Evolutionary conservation across 2,113 vertebrate species (phyloP), one percentile per base, ranked within the genome.

Genomic region (Malaclemys terrapin): DNA sequence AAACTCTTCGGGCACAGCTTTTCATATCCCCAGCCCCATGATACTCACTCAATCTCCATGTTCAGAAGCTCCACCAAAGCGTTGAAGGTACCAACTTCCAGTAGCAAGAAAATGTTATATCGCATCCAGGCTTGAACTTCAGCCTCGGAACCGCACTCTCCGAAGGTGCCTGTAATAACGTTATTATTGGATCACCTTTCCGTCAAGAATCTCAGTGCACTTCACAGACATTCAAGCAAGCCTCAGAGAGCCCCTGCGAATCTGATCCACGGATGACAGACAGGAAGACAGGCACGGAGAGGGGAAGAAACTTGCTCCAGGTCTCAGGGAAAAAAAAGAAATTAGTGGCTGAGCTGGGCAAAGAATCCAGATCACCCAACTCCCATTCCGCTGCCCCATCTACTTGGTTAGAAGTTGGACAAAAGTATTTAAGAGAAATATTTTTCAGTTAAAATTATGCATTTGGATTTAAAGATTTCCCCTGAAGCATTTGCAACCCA

Each of bases 41-140:
- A 42, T 82, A 98, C 99, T 98, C 98, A 99, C 99, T 99, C 99
- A 1, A 99, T 99, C 96, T 99, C 99, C 99, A 99, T 99, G 98
- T 99, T 99, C 82, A 99, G 99, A 92, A 99, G 98, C 96, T 99
- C 99, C 98, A 99, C 99, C 96, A 99, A 94, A 56, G 99, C 99
- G 14, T 98, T 99, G 97, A 99, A 99, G 0, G 99, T 99, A 42
- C 99, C 99, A 89, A 99, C 99, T 52, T 99, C 99, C 96, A 99
- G 97, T 94, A 99, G 95, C 42, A 99, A 98, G 94, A 99, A 99
- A 95, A 99, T 96, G 97, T 99, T 99, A 90, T 99, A 99, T 97
- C 99, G 98, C 98, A 99, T 99, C 99, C 99, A 99, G 14, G 99
- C 98, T 97, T 99, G 99, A 13, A 99, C 99, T 89, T 99, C 99